A percentile compares a stretch with the other conserved stretches of the same genome.
Conservation (phyloP, 2,113 vertebrate genomes). For the Tinamus guttatus region DNA sequence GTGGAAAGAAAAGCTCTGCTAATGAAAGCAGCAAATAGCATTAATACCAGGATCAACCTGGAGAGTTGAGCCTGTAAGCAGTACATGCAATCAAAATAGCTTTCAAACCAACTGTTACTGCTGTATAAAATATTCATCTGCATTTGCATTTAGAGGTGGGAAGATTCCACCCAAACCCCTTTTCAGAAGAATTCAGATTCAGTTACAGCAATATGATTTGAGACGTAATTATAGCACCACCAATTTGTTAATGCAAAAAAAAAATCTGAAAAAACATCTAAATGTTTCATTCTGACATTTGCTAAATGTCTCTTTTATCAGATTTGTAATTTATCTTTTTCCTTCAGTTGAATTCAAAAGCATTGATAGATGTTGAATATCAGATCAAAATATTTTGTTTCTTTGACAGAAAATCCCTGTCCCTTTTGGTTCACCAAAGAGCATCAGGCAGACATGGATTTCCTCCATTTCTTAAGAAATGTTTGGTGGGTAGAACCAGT, state of each 20-base stretch:
- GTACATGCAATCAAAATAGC: not conserved
- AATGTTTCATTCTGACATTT: not conserved
- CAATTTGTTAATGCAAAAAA: not conserved
- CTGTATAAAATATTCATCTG: not conserved
- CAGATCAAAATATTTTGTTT: not conserved
- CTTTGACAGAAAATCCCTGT: not conserved
- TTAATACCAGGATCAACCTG: not conserved
- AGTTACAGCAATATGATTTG: not conserved
- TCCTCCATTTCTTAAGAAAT: not conserved
- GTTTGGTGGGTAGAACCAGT: not conserved
- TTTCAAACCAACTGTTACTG: not conserved
- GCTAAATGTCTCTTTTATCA: not conserved
- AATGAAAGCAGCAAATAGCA: not conserved
- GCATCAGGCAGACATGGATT: not conserved
- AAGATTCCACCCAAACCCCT: not conserved
- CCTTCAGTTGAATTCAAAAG: not conserved
- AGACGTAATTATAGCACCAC: not conserved
- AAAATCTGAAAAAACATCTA: not conserved
- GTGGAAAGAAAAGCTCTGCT: not conserved
- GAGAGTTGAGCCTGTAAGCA: not conserved
- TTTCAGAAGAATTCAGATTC: not conserved
- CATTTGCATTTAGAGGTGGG: not conserved
- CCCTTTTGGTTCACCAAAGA: not conserved
- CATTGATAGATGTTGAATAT: not conserved
- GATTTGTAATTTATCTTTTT: not conserved